Base-by-base conservation (phyloP, 2,113 vertebrate genomes). In the Chlorodrepanis virens region DNA sequence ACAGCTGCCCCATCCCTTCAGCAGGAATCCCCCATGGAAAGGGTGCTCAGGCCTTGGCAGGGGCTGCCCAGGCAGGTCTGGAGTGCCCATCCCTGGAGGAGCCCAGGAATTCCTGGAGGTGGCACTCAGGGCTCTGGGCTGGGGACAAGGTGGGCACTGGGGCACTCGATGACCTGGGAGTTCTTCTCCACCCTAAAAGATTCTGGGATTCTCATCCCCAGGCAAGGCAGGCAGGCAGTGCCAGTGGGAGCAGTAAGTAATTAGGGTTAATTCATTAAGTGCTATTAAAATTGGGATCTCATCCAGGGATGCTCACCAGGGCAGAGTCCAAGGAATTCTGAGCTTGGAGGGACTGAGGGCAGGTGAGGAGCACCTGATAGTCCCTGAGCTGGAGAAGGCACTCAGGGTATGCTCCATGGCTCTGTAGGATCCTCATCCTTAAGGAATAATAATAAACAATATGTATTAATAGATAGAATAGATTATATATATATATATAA, bases 1-100 rank as follows among this genome's bases (percentile, higher is more conserved):
- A 9, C 29, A 15, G 45, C 23, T 13, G 18, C 24, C 76, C 14
- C 63, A 13, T 47, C 63, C 52, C n/a, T 12, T 10, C 52, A 21
- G 63, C 3, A 47, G 20, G 12, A 18, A 67, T 47, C 10, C n/a
- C 9, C 27, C 63, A 8, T 57, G 42, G 63, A 47, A 57, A 39
- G 2, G n/a, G 22, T 0, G 8, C 2, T 17, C 42, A 57, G 64
- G 42, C 52, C 1, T 4, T 31, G 49, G 50, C 4, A 45, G 47
- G 23, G 6, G 39, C 42, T 21, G 9, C 50, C 42, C 63, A 39
- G 42, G 52, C 28, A n/a, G 18, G 8, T 33, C 22, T 49, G 78
- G n/a, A 13, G 53, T 33, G 1, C 47, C 29, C 37, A 22, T 6
- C 13, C 37, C 45, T 78, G 75, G 45, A 22, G 29, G 14, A 42